Base-by-base conservation (phyloP, 2,797 vertebrate species). In the Acipenser oxyrinchus region DNA sequence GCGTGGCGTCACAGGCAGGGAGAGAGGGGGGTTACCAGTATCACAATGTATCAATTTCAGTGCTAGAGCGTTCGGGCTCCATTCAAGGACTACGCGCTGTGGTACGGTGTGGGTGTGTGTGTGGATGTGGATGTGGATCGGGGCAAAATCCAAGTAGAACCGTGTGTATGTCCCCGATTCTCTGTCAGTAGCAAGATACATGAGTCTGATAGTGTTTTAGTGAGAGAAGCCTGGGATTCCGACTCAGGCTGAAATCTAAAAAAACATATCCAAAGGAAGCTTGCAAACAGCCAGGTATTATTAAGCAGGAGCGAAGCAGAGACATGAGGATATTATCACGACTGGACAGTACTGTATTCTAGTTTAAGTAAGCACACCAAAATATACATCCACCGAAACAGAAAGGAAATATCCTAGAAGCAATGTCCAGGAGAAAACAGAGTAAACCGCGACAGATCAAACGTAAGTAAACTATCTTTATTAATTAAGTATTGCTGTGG, bases 381-480 rank as follows among this genome's bases (percentile, higher is more conserved):
- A 37, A 37, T 37, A 37, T 37, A 37, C 37, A 37, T 37, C 37
- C 37, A 37, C 37, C 37, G 37, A 37, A 37, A 37, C 37, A 37
- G 37, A 37, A 37, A 37, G 37, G 4, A 37, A 37, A 37, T 37
- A 37, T 37, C 5, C 37, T 37, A 37, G 37, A 37, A 37, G 82
- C 81, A 88, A 97, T 97, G 95, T 97, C 95, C 90, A 92, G 95
- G 82, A 96, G 95, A 77, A 97, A 97, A 85, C 95, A 97, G 91
- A 96, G 95, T 89, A 95, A 95, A 71, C 94, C 95, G 78, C 91
- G 94, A 79, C 95, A 96, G 90, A 97, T 97, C 72, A 97, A 95
- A 77, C 94, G 95, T 97, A 87, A 95, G 94, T 73, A 37, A 37
- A 37, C 37, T 37, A 37, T 37, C 4, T 37, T 37, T 37, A 37